A percentile compares a stretch with the other conserved stretches of the same genome.
These are phyloP conservation scores for Peromyscus melanophrys DNA, from an alignment of 2,797 vertebrate genomes.

Conservation along the genomic window DNA sequence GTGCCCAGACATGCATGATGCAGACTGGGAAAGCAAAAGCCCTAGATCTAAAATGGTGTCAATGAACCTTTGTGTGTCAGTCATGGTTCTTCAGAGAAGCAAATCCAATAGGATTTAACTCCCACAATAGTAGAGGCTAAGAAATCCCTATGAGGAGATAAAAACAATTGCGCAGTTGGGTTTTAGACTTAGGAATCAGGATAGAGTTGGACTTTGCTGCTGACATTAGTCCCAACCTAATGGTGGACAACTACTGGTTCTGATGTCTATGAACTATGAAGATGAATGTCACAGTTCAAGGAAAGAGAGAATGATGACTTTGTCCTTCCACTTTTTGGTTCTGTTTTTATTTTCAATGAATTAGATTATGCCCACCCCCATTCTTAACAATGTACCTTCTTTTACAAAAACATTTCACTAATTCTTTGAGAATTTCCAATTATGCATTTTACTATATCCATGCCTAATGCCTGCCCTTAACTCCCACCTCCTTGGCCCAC, in stretches of 20 bases:
- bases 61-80: background rate
- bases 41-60: background rate
- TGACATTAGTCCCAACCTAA: background rate
- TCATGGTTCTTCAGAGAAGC: background rate
- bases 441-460: background rate
- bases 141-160: background rate
- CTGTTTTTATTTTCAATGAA: background rate
- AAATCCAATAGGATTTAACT: background rate
- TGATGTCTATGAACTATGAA: background rate
- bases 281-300: background rate
- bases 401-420: background rate
- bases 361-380: background rate
- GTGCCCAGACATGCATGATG: rapidly evolving
- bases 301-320: background rate
- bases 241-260: background rate
- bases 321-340: background rate
- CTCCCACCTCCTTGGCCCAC: background rate
- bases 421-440: background rate
- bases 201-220: too few relatives aligned
- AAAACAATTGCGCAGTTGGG: background rate
- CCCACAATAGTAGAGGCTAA: background rate
- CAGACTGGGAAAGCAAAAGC: background rate
- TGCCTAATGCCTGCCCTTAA: background rate
- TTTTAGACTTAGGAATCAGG: background rate
- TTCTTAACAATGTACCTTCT: background rate